Base-by-base conservation (phyloP, 2,888 invertebrate genomes). In the Unio delphinus region DNA sequence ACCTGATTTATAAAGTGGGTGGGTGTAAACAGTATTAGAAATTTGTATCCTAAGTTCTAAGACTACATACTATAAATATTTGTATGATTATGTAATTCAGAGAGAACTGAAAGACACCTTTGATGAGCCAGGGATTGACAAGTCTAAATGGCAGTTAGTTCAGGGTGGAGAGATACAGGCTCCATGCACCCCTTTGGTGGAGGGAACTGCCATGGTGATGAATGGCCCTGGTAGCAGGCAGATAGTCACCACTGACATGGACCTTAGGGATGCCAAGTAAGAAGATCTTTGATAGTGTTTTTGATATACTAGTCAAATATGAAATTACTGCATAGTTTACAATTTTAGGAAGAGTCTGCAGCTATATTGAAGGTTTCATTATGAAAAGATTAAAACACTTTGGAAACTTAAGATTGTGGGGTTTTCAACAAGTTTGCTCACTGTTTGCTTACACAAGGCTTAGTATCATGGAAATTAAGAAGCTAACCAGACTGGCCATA, bases 181-280 rank as follows among this genome's bases (percentile, higher is more conserved):
- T n/a, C 83, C 84, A 6, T 89, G 89, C 79, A 69, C 71, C n/a
- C 74, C 72, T 1, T 72, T 89, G 34, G 86, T 87, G 5, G 86
- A 87, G 65, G 86, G 85, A n/a, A 78, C 80, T 34, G 86, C 87
- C 4, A 81, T 88, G 34, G 84, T 87, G 45, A 85, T 88, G 71
- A 82, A 74, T 75, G 87, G 87, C 1, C 75, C 78, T 0, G 88
- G 87, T 11, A 78, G 84, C 54, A 79, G 88, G 61, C 87, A 87
- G 71, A 82, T 84, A 18, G 83, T 86, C 59, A 88, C 89, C 6
- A 72, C 77, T 11, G 87, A 87, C 67, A 82, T 90, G 68, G 89
- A 90, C 74, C 83, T 89, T 15, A 80, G 87, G 72, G 85, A 88
- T 82, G 88, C 89, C 28, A 88, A 83, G 89, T 90, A 76, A 66